These are phyloP conservation scores for Latheticus oryzae DNA, from an alignment of 2,888 invertebrate genomes.

Conservation along the genomic window DNA sequence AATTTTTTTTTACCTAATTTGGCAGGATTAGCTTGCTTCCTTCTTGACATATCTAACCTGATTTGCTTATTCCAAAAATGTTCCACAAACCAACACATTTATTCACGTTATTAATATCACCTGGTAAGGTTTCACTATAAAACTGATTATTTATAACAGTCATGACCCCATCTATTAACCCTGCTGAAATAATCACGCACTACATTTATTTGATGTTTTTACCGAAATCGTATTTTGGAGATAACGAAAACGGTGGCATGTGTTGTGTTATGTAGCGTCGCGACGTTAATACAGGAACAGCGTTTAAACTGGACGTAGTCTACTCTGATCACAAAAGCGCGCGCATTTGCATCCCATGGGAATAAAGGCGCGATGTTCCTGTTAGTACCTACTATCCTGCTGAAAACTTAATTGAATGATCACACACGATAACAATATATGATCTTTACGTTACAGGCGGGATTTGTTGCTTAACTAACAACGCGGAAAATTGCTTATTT, in stretches of 20 bases:
- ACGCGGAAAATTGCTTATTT: constrained; percentile 4
- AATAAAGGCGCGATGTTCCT: constrained; percentile 55
- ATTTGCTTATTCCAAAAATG: constrained; percentile 44
- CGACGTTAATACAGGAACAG: constrained; percentile 51
- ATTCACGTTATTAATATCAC: constrained; percentile 35
- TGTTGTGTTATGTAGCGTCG: constrained; percentile 48
- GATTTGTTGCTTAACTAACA: no score
- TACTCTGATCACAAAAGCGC: constrained; percentile 58
- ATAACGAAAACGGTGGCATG: constrained; percentile 38
- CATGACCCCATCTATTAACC: constrained; percentile 36
- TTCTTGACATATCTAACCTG: constrained; percentile 52
- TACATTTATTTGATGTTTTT: constrained; percentile 8
- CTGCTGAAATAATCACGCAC: constrained; percentile 19
- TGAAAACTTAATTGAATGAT: constrained; percentile 57
- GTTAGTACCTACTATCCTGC: constrained; percentile 54
- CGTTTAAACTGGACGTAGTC: constrained; percentile 48
- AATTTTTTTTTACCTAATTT: constrained; percentile 57
- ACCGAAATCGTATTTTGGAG: constrained; percentile 25
- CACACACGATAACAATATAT: constrained; percentile 42
- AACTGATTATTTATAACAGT: constrained; percentile 19
- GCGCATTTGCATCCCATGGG: constrained; percentile 59
- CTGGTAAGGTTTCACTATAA: constrained; percentile 27
- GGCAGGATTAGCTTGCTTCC: constrained; percentile 59
- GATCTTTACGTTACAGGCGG: constrained; percentile 10
- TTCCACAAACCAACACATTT: constrained; percentile 46